Evolutionary conservation across 2,797 vertebrate species (phyloP).

Genomic region (Zalophus californianus): DNA sequence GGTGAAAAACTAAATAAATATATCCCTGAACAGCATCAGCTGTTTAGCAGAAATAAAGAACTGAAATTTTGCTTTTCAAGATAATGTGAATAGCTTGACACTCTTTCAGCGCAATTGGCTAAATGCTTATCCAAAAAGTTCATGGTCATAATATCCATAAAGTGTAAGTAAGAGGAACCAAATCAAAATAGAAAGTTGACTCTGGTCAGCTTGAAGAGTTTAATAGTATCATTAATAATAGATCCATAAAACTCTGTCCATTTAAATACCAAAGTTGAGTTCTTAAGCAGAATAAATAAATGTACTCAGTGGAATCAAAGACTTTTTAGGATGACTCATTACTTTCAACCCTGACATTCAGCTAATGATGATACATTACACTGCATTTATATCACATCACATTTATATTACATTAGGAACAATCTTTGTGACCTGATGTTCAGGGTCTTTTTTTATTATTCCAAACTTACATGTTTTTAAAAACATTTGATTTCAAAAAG

Average conservation of each 20-base stretch:
- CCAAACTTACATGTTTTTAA: slow-evolving; percentile 19
- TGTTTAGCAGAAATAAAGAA: slow-evolving; percentile 77
- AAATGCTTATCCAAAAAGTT: slow-evolving; percentile 77
- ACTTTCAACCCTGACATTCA: slow-evolving; percentile 71
- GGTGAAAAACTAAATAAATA: slow-evolving; percentile 76
- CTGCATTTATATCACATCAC: slow-evolving; percentile 44
- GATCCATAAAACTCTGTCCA: slow-evolving; percentile 82
- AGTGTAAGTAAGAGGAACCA: slow-evolving; percentile 79
- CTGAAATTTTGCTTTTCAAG: slow-evolving; percentile 77
- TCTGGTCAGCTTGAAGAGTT: slow-evolving; percentile 75
- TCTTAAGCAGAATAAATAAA: slow-evolving; percentile 80
- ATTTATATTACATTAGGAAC: slow-evolving; percentile 69
- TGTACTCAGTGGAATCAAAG: slow-evolving; percentile 70
- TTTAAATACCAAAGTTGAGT: slow-evolving; percentile 83
- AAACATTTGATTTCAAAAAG: slow-evolving; percentile 62
- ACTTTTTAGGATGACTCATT: slow-evolving; percentile 80
- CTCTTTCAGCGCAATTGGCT: slow-evolving; percentile 59
- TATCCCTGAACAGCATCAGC: slow-evolving; percentile 69
- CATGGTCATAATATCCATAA: slow-evolving; percentile 70
- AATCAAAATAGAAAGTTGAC: slow-evolving; percentile 78
- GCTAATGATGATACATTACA: slow-evolving; percentile 72
- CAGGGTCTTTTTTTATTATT: background rate
- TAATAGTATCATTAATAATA: slow-evolving; percentile 85
- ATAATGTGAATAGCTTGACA: slow-evolving; percentile 70
- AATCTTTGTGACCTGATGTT: slow-evolving; percentile 54